Conservation (phyloP, 2,888 invertebrate species). For the Drosophila cyrtoloma region DNA sequence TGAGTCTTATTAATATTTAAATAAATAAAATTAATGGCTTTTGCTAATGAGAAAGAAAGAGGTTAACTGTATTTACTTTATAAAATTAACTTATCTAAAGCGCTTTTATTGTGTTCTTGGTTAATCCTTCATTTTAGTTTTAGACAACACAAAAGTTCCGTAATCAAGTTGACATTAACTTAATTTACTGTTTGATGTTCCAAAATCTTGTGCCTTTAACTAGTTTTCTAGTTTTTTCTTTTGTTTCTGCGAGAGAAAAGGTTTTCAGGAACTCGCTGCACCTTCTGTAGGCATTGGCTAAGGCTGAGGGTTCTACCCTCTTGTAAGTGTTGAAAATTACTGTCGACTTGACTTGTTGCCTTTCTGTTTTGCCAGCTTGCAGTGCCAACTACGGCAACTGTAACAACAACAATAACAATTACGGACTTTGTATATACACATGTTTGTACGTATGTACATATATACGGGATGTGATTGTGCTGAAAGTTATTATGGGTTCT, state of each 20-base stretch:
- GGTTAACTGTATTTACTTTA: background rate
- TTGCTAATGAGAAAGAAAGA: no score
- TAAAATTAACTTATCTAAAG: background rate
- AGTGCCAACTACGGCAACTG: slow-evolving; percentile 45
- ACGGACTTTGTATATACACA: slow-evolving; percentile 25
- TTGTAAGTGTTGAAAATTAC: slow-evolving; percentile 79
- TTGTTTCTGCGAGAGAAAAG: slow-evolving; percentile 17
- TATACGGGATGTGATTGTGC: slow-evolving; percentile 36
- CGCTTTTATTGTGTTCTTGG: background rate
- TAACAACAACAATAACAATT: slow-evolving; percentile 57
- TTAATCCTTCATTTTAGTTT: background rate
- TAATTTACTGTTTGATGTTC: background rate
- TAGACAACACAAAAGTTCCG: background rate
- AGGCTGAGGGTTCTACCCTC: slow-evolving; percentile 48
- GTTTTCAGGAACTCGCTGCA: slow-evolving; percentile 34
- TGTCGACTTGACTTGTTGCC: slow-evolving; percentile 81
- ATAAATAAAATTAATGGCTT: background rate
- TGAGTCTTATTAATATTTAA: background rate
- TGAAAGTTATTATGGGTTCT: slow-evolving; percentile 71
- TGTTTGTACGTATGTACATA: slow-evolving; percentile 17
- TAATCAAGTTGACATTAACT: background rate
- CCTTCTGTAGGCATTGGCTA: slow-evolving; percentile 37
- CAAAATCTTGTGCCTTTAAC: background rate
- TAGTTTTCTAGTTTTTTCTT: background rate
- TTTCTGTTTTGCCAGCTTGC: slow-evolving; percentile 70